phyloP scores from a whole-genome alignment of 2,797 vertebrate species.

The Halcyon smyrnensis region DNA sequence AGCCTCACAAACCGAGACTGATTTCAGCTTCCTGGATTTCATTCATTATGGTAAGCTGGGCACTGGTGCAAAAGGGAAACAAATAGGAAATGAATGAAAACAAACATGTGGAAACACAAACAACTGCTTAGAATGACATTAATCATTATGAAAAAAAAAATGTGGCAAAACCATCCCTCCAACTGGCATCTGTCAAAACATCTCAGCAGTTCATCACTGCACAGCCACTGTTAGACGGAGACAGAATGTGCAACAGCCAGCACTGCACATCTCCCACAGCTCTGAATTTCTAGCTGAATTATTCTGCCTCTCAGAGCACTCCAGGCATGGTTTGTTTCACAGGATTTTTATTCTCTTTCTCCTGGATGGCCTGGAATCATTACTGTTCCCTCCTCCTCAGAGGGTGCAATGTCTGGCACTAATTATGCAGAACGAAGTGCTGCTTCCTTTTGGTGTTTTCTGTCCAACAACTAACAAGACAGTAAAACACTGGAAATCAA shows the following conservation, averaged over 20 bases:
- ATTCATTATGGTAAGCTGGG: conserved; percentile 29
- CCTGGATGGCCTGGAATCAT: background rate
- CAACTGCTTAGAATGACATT: background rate
- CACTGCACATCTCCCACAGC: background rate
- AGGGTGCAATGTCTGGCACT: background rate
- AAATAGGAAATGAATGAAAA: conserved; percentile 55
- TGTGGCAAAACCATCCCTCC: background rate
- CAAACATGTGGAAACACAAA: conserved; percentile 50
- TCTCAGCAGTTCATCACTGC: background rate
- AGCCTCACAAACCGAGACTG: conserved; percentile 45
- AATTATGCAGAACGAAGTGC: background rate
- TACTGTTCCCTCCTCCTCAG: background rate
- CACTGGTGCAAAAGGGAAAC: conserved; percentile 29
- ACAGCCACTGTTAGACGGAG: background rate
- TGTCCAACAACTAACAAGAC: background rate
- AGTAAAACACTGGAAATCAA: background rate
- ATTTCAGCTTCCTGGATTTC: conserved; percentile 48
- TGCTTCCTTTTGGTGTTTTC: background rate
- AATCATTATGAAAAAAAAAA: background rate
- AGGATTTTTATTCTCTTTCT: background rate
- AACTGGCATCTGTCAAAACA: conserved; percentile 50
- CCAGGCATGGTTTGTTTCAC: background rate
- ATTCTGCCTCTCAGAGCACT: background rate
- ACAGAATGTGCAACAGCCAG: background rate
- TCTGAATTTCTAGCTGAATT: background rate